These are phyloP conservation scores for Gambelia wislizenii DNA, from an alignment of 2,797 vertebrate species.

Conservation along the genomic window DNA sequence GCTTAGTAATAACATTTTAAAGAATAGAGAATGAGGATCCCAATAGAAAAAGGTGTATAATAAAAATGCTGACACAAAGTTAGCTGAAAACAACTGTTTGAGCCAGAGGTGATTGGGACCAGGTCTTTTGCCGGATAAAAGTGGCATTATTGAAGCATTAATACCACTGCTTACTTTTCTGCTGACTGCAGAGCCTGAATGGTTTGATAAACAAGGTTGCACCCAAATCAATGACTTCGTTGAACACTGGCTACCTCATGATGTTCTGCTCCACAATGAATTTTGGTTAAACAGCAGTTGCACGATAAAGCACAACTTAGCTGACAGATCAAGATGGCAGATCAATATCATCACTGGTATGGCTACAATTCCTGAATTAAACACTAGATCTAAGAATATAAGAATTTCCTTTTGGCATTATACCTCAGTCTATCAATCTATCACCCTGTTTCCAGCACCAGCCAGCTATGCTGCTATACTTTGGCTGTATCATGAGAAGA, in stretches of 20 bases:
- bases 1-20: neutral
- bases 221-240: neutral
- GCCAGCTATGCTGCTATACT: neutral
- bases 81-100: slow-evolving; percentile 1
- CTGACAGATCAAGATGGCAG: neutral
- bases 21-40: neutral
- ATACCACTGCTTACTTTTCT: slow-evolving; percentile 3
- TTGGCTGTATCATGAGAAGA: too few species aligned
- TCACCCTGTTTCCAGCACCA: neutral
- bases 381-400: neutral
- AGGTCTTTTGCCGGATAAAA: slow-evolving; percentile 14
- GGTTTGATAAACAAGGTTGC: neutral
- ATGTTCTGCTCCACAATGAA: neutral
- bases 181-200: slow-evolving; percentile 7
- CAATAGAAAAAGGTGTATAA: neutral
- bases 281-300: neutral
- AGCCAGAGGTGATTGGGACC: neutral
- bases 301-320: neutral
- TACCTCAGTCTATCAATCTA: neutral
- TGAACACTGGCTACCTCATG: neutral
- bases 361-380: neutral
- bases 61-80: slow-evolving; percentile 1
- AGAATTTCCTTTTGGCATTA: neutral
- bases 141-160: slow-evolving; percentile 17
- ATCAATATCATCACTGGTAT: neutral